Evolutionary conservation across 1,140 invertebrate species (phyloP).

Genomic region (Brachionus paranguensis): DNA sequence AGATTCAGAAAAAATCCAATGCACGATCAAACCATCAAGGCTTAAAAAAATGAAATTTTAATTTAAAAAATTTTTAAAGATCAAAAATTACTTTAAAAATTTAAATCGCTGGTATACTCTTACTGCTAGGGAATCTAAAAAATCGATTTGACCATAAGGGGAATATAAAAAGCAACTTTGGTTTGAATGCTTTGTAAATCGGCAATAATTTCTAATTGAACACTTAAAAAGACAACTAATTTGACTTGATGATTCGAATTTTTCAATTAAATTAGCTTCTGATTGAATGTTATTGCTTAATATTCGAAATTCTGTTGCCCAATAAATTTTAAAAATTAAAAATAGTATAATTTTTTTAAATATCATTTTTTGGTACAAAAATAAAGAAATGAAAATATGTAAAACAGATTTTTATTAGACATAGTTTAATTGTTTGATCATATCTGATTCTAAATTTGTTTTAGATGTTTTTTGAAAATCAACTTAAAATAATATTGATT

Average conservation of each 20-base stretch:
- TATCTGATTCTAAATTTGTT: background rate
- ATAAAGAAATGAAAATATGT: background rate
- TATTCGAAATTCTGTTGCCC: background rate
- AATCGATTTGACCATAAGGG: background rate
- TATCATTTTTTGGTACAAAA: background rate
- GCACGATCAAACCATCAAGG: background rate
- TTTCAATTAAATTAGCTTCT: background rate
- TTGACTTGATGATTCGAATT: background rate
- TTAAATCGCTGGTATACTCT: background rate
- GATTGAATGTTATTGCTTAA: background rate
- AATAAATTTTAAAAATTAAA: background rate
- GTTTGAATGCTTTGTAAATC: background rate
- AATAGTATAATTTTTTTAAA: background rate
- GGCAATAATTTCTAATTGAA: background rate
- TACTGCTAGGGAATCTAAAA: background rate
- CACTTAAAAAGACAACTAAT: background rate
- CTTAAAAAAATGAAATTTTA: background rate
- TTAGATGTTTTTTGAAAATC: too few relatives aligned
- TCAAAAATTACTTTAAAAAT: background rate
- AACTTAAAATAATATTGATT: too few relatives aligned
- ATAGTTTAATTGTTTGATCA: background rate
- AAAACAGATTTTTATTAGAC: too few relatives aligned
- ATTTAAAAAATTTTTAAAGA: background rate
- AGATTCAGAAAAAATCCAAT: background rate
- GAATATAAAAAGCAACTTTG: background rate